Conservation (phyloP, 2,797 vertebrate species). For the Cyprinella venusta region DNA sequence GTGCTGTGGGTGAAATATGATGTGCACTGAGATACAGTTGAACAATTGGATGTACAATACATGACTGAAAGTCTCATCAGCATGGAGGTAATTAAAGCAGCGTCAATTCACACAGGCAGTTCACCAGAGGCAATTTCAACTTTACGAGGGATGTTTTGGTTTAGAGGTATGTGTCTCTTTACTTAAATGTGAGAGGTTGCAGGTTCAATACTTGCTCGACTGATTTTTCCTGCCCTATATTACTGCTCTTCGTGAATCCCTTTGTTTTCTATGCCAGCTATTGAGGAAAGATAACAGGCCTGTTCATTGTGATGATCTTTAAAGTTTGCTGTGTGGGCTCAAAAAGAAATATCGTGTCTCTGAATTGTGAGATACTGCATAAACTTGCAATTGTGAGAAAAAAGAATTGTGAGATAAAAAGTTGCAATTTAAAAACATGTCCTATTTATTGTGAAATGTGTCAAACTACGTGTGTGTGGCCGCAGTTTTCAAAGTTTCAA, state of each 20-base stretch:
- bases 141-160: constrained; percentile 23
- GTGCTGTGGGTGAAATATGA: constrained; percentile 33
- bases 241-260: neutral
- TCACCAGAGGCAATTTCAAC: constrained; percentile 11
- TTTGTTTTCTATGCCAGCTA: neutral
- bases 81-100: constrained; percentile 19
- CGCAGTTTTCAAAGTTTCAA: neutral
- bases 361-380: too few species aligned
- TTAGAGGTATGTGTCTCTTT: neutral
- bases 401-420: neutral
- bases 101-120: constrained; percentile 22
- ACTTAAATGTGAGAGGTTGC: constrained; percentile 19
- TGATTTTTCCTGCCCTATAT: constrained; percentile 12
- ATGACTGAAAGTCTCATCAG: constrained; percentile 28
- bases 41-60: constrained; percentile 10
- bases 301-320: neutral
- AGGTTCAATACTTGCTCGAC: neutral
- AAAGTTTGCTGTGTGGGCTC: neutral
- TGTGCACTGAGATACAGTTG: constrained; percentile 20
- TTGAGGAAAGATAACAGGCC: constrained; percentile 2
- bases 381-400: too few species aligned
- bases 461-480: neutral
- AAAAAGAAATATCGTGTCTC: neutral
- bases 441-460: neutral
- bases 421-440: neutral